A percentile compares a stretch with the other conserved stretches of the same genome.
phyloP scores from a whole-genome alignment of 2,888 invertebrate species.

The Caenorhabditis panamensis region DNA sequence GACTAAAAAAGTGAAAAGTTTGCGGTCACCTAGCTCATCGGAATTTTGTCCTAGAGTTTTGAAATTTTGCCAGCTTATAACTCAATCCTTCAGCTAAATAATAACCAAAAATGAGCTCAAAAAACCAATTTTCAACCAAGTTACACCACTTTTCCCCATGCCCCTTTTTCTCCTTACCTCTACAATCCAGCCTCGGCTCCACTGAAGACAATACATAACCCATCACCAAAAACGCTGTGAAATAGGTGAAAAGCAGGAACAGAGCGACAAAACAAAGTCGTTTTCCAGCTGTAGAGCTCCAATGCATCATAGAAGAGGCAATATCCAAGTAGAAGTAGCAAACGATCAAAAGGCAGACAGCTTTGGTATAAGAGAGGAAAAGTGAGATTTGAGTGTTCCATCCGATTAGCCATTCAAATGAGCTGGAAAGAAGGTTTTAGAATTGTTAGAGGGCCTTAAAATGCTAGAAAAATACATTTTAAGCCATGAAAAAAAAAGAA shows the following conservation, averaged over 20 bases:
- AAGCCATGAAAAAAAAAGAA: no score
- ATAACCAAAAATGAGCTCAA: no score
- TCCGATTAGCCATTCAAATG: slow-evolving; percentile 75
- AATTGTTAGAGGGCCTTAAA: no score
- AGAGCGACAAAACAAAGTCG: slow-evolving; percentile 70
- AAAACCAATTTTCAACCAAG: no score
- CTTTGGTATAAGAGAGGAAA: slow-evolving; percentile 70
- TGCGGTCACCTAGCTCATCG: no score
- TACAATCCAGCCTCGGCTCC: slow-evolving; percentile 71
- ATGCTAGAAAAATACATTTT: no score
- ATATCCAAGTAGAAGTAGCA: slow-evolving; percentile 75
- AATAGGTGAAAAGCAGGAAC: slow-evolving; percentile 72
- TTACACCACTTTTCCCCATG: no score
- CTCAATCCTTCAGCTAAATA: no score
- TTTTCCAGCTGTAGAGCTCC: slow-evolving; percentile 70
- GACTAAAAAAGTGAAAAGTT: no score
- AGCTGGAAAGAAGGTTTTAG: slow-evolving; percentile 56
- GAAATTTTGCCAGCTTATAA: no score
- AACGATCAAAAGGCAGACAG: slow-evolving; percentile 69
- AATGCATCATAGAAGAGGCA: slow-evolving; percentile 73
- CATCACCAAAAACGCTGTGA: slow-evolving; percentile 71
- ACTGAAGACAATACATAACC: slow-evolving; percentile 69
- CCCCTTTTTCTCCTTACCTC: slow-evolving; percentile 64
- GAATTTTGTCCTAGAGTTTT: no score
- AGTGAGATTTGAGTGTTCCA: slow-evolving; percentile 70